phyloP scores from a whole-genome alignment of 2,113 vertebrate genomes.

The Mustela lutreola region DNA sequence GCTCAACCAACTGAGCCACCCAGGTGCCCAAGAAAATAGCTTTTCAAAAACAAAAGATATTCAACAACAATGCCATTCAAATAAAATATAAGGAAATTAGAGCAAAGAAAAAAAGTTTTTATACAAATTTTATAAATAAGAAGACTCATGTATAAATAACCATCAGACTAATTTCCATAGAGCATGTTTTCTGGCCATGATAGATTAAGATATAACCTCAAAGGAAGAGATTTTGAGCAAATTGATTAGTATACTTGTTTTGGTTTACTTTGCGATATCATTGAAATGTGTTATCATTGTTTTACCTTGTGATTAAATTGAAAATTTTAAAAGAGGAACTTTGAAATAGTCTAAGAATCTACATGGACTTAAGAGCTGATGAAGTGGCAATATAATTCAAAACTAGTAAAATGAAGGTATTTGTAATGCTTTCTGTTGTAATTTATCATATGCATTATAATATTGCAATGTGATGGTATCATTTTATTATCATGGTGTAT shows the following conservation, averaged over 20 bases:
- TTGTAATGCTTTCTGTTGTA: no score
- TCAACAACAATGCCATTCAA: not conserved
- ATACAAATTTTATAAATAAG: not conserved
- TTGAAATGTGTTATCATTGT: not conserved
- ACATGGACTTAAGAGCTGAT: no score
- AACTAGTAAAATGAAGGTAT: no score
- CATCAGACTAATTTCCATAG: not conserved
- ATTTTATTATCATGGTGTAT: no score
- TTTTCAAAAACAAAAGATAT: constrained; percentile 43
- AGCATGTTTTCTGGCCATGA: not conserved
- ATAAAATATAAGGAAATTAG: not conserved
- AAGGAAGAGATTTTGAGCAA: not conserved
- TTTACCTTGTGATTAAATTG: not conserved
- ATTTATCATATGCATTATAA: no score
- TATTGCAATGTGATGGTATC: no score
- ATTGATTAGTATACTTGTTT: not conserved
- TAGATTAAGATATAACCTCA: not conserved
- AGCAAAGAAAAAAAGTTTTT: constrained; percentile 3
- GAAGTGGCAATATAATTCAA: no score
- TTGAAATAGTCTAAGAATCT: not conserved
- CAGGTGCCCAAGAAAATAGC: no score
- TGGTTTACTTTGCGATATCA: not conserved
- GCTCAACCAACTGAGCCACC: no score
- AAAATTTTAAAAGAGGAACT: not conserved
- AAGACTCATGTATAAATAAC: not conserved